Base-by-base conservation (phyloP, 2,113 vertebrate species). In the Oryzias woworae region DNA sequence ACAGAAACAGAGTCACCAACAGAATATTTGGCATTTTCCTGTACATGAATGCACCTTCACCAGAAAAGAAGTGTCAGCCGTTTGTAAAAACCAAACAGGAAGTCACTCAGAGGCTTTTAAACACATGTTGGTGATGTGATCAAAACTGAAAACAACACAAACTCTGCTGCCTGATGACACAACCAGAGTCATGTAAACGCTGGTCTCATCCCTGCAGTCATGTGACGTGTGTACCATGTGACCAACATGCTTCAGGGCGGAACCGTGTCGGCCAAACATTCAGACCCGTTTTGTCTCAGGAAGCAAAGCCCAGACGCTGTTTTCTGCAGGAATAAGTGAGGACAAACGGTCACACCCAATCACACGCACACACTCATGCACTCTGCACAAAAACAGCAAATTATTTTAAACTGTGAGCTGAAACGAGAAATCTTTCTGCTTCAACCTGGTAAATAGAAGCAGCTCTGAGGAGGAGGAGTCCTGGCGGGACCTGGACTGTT, bases 341-440 rank as follows among this genome's bases (percentile, higher is more conserved):
- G 41, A 41, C 44, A 75, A 61, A 72, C 68, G 59, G 46, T 65
- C 77, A 65, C 73, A 48, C 77, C 62, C 72, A 53, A 5, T 62
- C 42, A 16, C n/a, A 6, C 50, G 7, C 62, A 7, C 41, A 2
- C 53, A 18, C 24, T 20, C 53, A 50, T 58, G 23, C 20, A 36
- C 50, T 10, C 46, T 17, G 18, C 75, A 59, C 67, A 82, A 67
- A 78, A 74, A 69, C 66, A 47, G 41, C 8, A 15, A 41, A 69
- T 64, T 63, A 51, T 70, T 78, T 69, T 71, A 75, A 77, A 67
- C 66, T 71, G 0, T 0, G 48, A 41, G 73, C 54, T 62, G 62
- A 58, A 80, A 68, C 62, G 71, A 77, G 76, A 80, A 80, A 83
- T 79, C 59, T 61, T 50, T 69, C 18, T 15, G 48, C 47, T 66